A percentile compares a stretch with the other conserved stretches of the same genome.
Evolutionary conservation across 2,797 vertebrate species (phyloP).

Genomic region (Coregonus sp.): DNA sequence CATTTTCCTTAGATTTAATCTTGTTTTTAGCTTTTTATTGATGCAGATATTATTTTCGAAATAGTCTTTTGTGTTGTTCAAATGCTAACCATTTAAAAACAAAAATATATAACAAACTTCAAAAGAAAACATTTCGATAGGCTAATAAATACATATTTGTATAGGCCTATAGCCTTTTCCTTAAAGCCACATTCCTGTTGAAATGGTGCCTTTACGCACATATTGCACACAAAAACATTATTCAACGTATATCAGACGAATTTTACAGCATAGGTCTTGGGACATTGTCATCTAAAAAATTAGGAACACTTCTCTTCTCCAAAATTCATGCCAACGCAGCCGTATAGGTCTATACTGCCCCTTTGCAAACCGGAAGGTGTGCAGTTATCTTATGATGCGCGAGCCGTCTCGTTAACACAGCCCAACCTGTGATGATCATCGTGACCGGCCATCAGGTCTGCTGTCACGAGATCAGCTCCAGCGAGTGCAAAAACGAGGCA

Average conservation of each 20-base stretch:
- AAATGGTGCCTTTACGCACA: background rate
- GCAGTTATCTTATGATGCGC: background rate
- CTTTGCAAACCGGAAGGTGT: background rate
- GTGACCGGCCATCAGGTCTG: background rate
- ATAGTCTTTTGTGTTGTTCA: background rate
- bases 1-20: background rate
- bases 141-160: background rate
- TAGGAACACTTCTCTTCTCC: background rate
- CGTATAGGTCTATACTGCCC: background rate
- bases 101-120: background rate
- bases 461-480: slow-evolving; percentile 4
- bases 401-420: background rate
- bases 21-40: background rate
- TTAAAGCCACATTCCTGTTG: background rate
- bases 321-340: background rate
- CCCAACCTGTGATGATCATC: background rate
- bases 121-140: background rate
- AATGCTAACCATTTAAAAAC: background rate
- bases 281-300: background rate
- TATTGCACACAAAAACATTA: background rate
- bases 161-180: background rate
- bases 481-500: background rate
- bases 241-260: background rate
- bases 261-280: background rate
- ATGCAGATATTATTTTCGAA: background rate